Conservation (phyloP, 2,888 invertebrate species). For the Geophilus truncorum region DNA sequence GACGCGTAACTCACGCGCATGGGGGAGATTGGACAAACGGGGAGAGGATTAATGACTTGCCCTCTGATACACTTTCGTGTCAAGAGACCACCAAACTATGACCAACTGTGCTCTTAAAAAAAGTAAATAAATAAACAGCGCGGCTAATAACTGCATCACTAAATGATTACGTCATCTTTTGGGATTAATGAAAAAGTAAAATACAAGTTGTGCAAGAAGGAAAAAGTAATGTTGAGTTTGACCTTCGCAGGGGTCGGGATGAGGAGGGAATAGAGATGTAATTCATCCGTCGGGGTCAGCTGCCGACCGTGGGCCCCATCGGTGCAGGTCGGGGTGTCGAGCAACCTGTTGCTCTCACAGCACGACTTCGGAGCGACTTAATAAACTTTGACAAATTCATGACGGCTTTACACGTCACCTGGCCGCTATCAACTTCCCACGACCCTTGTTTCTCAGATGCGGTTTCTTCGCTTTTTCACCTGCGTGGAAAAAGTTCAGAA, state of each 20-base stretch:
- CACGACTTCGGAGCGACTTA: constrained; percentile 4
- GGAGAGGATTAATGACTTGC: constrained; percentile 18
- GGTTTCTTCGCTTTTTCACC: neutral
- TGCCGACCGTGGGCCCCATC: neutral
- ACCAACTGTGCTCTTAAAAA: constrained; percentile 6
- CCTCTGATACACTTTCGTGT: constrained; percentile 28
- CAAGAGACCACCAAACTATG: constrained; percentile 24
- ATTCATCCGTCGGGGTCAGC: neutral
- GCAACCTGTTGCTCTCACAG: neutral
- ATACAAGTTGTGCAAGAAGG: neutral
- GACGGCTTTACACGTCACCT: constrained; percentile 6
- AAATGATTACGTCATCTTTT: constrained; percentile 7
- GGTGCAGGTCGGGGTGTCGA: neutral
- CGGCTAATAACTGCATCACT: constrained; percentile 2
- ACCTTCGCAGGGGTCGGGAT: neutral
- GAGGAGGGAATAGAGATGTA: neutral
- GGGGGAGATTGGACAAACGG: neutral
- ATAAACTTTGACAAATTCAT: constrained; percentile 30
- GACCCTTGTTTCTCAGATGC: neutral
- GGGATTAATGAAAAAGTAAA: too few relatives aligned
- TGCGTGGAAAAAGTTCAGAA: neutral
- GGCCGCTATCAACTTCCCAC: constrained; percentile 4
- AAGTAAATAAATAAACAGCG: neutral
- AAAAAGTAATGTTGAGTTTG: neutral
- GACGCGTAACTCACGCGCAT: constrained; percentile 22